Base-by-base conservation (phyloP, 2,797 vertebrate species). In the Rhinichthys osculus region DNA sequence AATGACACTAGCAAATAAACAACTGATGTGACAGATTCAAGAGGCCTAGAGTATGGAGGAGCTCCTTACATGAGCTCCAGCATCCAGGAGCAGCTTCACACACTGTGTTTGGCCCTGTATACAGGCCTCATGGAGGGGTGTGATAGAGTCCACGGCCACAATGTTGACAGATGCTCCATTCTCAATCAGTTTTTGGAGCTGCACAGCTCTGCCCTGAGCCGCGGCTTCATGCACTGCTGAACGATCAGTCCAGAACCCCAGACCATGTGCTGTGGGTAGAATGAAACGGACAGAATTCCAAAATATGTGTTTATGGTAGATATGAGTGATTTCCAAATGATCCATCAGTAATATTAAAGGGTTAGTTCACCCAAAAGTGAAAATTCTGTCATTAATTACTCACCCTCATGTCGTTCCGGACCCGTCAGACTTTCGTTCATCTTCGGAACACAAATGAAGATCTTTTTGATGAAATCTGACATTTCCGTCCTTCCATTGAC, bases 61-160 rank as follows among this genome's bases (percentile, higher is more conserved):
- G 50, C 59, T 40, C 5, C 94, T 69, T 52, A 99, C 98, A 96
- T 97, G 96, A 8, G 98, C 97, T 4, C 97, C 98, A 0, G 97
- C 97, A 0, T 96, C 95, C 90, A 99, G 93, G 77, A 99, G 95
- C 73, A 99, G 92, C 11, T 95, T 90, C 83, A 94, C 97, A 1
- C 97, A 98, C 89, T 92, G 94, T 0, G 94, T 89, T 71, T 97
- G 97, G 1, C 96, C 97, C 23, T 95, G 88, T 23, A 96, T 93
- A 89, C 97, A 97, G 27, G 97, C 97, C 19, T 97, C 96, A 0
- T 99, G 98, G 23, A 98, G 89, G 0, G 98, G 97, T 0, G 98
- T 98, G 91, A 98, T 97, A 62, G 97, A 97, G 92, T 98, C 97
- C 79, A 96, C 96, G 0, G 96, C 97, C 91, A 98, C 95, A 0